These are phyloP conservation scores for Melanocharis versteri DNA, from an alignment of 2,113 vertebrate genomes.

Conservation along the genomic window DNA sequence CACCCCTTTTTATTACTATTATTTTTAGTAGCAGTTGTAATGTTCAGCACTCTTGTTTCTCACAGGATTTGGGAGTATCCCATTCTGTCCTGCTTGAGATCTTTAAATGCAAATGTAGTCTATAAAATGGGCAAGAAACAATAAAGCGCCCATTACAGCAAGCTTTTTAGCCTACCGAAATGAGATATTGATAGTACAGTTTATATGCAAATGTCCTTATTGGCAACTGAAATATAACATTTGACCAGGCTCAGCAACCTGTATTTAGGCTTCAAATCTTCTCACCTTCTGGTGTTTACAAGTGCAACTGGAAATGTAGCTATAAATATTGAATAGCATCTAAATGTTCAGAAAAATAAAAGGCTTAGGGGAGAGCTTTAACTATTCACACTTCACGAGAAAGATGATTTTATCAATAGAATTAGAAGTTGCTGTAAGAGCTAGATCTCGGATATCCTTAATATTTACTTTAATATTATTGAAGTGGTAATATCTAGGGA, in stretches of 20 bases:
- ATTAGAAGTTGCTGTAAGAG: background rate
- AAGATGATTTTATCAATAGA: conserved; percentile 30
- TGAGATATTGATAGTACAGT: conserved; percentile 51
- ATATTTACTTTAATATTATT: background rate
- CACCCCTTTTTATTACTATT: background rate
- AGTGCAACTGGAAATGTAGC: conserved; percentile 10
- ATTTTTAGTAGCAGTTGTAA: background rate
- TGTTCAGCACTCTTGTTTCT: background rate
- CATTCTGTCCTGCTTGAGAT: background rate
- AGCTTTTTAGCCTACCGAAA: conserved; percentile 21
- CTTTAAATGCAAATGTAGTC: background rate
- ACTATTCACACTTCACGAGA: background rate
- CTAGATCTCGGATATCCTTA: background rate
- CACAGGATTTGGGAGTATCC: background rate
- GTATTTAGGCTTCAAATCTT: conserved; percentile 62
- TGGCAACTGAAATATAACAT: conserved; percentile 52
- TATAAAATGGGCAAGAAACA: conserved; percentile 26
- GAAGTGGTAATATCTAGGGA: background rate
- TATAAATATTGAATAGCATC: conserved; percentile 44
- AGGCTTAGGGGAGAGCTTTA: background rate
- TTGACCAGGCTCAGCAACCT: conserved; percentile 50
- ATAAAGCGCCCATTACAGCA: background rate
- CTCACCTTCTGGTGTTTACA: conserved; percentile 60
- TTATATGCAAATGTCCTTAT: conserved; percentile 55
- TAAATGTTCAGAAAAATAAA: conserved; percentile 40